Base-by-base conservation (phyloP, 2,888 invertebrate genomes). In the Pantelozetes paolii region DNA sequence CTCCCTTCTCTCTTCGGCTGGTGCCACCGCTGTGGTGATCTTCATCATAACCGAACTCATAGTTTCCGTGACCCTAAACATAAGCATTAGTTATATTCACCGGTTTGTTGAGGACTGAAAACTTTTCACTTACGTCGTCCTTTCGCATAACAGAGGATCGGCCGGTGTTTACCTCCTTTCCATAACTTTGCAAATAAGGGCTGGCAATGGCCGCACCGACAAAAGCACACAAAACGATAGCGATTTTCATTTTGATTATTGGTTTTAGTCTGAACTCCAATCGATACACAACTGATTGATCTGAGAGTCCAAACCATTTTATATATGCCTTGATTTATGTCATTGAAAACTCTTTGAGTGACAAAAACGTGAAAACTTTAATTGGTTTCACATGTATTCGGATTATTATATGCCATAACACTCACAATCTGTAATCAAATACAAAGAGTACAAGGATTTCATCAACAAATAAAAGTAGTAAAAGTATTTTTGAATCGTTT, bases 31-130 rank as follows among this genome's bases (percentile, higher is more conserved):
- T 75, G 2, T 75, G 73, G 71, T 77, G 77, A 40, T 75, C 76
- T 71, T 77, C 77, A 11, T 75, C 74, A 70, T 77, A 77, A 15
- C 75, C 77, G 67, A 77, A 77, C 8, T 74, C 75, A 30, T 77
- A 77, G 71, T 77, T 76, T 11, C 77, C 77, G 32, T 74, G 50
- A 3, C 70, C 70, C 74, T 74, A 67, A 67, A 15, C 9, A n/a
- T 15, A 50, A 50, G 3, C 50, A 15, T n/a, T 36, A 9, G 48
- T 48, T 48, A 48, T 48, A 20, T 15, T 48, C 20, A 48, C 3
- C 3, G 8, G 15, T 9, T 15, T 9, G 15, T 48, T 48, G 15
- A 48, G 3, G 3, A 3, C 5, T 9, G 15, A 48, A 5, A 9
- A 15, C 2, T n/a, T 3, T 48, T 48, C 15, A 67, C 67, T 67